Percentiles rank a stretch among this genome's conserved stretches.
Conservation (phyloP, 2,797 vertebrate species). For the Synanceia verrucosa region DNA sequence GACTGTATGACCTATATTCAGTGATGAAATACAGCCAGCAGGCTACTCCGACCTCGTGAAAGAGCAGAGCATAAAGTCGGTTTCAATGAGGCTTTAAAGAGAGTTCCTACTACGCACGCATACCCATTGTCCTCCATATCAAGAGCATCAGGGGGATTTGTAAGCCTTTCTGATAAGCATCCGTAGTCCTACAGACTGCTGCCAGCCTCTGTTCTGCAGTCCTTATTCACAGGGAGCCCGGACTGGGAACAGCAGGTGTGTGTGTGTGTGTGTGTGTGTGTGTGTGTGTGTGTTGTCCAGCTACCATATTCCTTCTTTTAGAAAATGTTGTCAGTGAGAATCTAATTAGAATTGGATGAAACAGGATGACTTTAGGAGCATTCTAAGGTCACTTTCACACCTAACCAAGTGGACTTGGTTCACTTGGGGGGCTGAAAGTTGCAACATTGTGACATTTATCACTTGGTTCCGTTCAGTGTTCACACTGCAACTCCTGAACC, state of each 20-base stretch:
- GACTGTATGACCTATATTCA: conserved; percentile 46
- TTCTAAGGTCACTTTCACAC: no score
- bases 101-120: conserved; percentile 73
- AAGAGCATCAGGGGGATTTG: conserved; percentile 78
- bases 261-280: conserved; percentile 19
- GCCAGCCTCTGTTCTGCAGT: conserved; percentile 75
- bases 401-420: no score
- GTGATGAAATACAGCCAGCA: conserved; percentile 66
- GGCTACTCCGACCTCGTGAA: conserved; percentile 72
- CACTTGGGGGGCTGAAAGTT: no score
- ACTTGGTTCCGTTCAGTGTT: no score
- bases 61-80: conserved; percentile 65
- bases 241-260: conserved; percentile 60
- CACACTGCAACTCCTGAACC: no score
- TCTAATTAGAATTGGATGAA: not conserved
- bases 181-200: conserved; percentile 66
- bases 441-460: no score
- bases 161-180: conserved; percentile 78
- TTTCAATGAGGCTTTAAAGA: conserved; percentile 77
- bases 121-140: conserved; percentile 81
- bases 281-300: conserved; percentile 10
- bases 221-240: conserved; percentile 64
- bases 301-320: not conserved
- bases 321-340: not conserved
- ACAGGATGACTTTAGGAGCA: not conserved